phyloP scores from a whole-genome alignment of 2,888 invertebrate species.

The Hyposoter didymator region DNA sequence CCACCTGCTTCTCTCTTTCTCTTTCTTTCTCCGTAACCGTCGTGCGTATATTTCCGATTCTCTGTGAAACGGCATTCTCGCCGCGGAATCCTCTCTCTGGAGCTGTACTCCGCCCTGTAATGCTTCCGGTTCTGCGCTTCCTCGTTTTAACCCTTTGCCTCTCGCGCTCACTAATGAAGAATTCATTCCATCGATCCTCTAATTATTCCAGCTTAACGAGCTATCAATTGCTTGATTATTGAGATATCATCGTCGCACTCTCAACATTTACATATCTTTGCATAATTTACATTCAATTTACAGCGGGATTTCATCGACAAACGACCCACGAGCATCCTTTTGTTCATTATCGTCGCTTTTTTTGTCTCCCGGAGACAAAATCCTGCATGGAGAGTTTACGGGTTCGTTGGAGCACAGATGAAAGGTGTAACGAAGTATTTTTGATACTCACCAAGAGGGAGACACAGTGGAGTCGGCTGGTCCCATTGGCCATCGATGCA shows the following conservation, averaged over 20 bases:
- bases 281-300: constrained; percentile 5
- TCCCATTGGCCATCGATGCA: constrained; percentile 79
- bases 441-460: constrained; percentile 74
- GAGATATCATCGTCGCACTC: not conserved
- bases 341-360: not conserved
- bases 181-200: constrained; percentile 57
- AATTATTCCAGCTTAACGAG: constrained; percentile 56
- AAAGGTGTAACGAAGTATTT: not conserved
- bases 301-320: not conserved
- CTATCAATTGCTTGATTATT: constrained; percentile 59
- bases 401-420: not conserved
- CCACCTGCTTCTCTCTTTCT: constrained; percentile 33
- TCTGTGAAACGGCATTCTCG: constrained; percentile 24
- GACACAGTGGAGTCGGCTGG: constrained; percentile 78
- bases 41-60: constrained; percentile 39
- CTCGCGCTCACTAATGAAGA: constrained; percentile 62
- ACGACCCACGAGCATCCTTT: not conserved
- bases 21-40: constrained; percentile 4
- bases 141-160: constrained; percentile 47
- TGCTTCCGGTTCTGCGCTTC: constrained; percentile 37
- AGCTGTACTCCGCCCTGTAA: not conserved
- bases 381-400: not conserved
- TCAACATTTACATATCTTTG: not conserved
- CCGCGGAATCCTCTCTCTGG: constrained; percentile 4
- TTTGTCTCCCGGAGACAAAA: too few relatives aligned